phyloP scores from a whole-genome alignment of 2,888 invertebrate species.

The Cheilosia impressa region DNA sequence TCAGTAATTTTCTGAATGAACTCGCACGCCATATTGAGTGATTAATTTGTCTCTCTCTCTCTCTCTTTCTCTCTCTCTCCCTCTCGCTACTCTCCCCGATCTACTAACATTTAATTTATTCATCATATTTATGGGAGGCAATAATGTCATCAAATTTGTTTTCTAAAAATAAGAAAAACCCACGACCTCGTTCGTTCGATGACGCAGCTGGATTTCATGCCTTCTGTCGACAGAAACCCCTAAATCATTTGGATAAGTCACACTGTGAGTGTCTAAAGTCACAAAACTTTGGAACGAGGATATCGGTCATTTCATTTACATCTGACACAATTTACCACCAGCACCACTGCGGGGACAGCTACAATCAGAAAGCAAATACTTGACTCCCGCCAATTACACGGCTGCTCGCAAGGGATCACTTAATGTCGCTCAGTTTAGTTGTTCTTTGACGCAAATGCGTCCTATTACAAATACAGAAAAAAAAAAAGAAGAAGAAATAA shows the following conservation, averaged over 20 bases:
- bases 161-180: constrained; percentile 36
- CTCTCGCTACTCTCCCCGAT: background rate
- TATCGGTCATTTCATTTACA: constrained; percentile 39
- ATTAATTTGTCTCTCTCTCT: background rate
- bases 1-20: too few relatives aligned
- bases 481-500: background rate
- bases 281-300: background rate
- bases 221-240: background rate
- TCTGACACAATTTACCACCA: constrained; percentile 6
- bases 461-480: background rate
- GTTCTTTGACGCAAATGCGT: constrained; percentile 33
- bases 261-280: background rate
- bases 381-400: constrained; percentile 11
- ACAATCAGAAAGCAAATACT: constrained; percentile 45
- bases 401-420: constrained; percentile 42
- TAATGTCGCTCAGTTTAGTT: constrained; percentile 23
- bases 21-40: too few relatives aligned
- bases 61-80: too few relatives aligned
- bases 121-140: too few relatives aligned
- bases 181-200: background rate
- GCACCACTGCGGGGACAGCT: background rate
- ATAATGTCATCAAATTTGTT: background rate
- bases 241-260: background rate
- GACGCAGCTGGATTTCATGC: background rate
- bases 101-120: background rate